These are phyloP conservation scores for Pantherophis vulpinus DNA, from an alignment of 2,797 vertebrate genomes.

Conservation along the genomic window DNA sequence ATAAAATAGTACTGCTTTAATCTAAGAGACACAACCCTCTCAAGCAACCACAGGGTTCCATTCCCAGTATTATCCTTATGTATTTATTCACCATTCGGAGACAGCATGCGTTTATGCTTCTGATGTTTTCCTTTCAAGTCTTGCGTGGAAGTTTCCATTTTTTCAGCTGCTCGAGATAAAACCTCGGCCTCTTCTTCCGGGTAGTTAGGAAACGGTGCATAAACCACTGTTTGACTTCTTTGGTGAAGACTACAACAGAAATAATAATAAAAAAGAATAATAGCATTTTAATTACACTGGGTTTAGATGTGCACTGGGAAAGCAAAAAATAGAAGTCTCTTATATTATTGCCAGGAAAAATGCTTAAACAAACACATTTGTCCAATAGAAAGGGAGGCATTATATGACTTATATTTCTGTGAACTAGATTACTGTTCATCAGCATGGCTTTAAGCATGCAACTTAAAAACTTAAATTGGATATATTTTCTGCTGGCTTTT, in stretches of 20 bases:
- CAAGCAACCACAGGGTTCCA: conserved; percentile 18
- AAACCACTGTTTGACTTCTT: conserved; percentile 44
- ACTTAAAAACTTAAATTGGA: background rate
- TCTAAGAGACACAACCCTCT: conserved; percentile 24
- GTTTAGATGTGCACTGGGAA: background rate
- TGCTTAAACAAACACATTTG: background rate
- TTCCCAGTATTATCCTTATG: background rate
- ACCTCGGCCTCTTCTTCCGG: conserved; percentile 68
- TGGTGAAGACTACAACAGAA: conserved; percentile 60
- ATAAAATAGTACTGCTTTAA: conserved; percentile 28
- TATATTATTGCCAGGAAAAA: background rate
- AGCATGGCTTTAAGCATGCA: background rate
- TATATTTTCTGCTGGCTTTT: background rate
- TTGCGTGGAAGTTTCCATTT: conserved; percentile 77
- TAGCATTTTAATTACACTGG: background rate
- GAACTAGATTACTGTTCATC: background rate
- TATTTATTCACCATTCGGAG: conserved; percentile 68
- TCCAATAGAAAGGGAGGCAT: background rate
- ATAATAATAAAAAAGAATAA: conserved; percentile 19
- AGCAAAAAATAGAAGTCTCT: background rate
- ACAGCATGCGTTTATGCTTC: conserved; percentile 65
- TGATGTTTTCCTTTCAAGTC: conserved; percentile 64
- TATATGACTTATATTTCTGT: background rate
- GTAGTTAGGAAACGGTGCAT: conserved; percentile 66
- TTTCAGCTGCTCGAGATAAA: conserved; percentile 77